These are phyloP conservation scores for Galaxea fascicularis DNA, from an alignment of 92 coral and sea anemone genomes.

Conservation along the genomic window DNA sequence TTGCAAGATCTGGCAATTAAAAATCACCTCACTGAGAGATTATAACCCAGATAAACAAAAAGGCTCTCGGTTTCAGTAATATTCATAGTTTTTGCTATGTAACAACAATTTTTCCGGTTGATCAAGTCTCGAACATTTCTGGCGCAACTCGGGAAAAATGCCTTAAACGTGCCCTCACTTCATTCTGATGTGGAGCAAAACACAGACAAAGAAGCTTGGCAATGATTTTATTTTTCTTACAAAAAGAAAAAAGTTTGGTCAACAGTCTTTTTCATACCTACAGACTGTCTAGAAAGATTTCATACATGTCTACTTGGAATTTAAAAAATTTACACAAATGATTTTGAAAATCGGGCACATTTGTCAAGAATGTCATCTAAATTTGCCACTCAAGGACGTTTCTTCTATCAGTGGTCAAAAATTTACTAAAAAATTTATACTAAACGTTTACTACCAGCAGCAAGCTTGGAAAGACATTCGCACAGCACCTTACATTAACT, in stretches of 20 bases:
- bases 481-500: too few relatives aligned
- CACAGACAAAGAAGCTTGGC: neutral
- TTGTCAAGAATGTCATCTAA: neutral
- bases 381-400: neutral
- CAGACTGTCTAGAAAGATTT: neutral
- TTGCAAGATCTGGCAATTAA: too few relatives aligned
- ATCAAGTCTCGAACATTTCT: too few relatives aligned
- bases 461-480: too few relatives aligned
- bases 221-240: neutral
- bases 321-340: slow-evolving; percentile 1
- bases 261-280: neutral
- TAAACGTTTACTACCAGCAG: neutral
- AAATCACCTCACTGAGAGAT: too few relatives aligned
- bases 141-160: too few relatives aligned
- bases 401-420: neutral
- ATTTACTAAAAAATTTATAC: neutral
- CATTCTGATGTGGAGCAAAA: neutral
- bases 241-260: neutral
- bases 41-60: too few relatives aligned
- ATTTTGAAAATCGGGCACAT: neutral
- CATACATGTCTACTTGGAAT: neutral
- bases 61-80: too few relatives aligned
- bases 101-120: too few relatives aligned
- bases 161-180: too few relatives aligned
- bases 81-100: too few relatives aligned